A percentile compares a stretch with the other conserved stretches of the same genome.
These are phyloP conservation scores for Danaus melanippus DNA, from an alignment of 1,140 invertebrate genomes.

Conservation along the genomic window DNA sequence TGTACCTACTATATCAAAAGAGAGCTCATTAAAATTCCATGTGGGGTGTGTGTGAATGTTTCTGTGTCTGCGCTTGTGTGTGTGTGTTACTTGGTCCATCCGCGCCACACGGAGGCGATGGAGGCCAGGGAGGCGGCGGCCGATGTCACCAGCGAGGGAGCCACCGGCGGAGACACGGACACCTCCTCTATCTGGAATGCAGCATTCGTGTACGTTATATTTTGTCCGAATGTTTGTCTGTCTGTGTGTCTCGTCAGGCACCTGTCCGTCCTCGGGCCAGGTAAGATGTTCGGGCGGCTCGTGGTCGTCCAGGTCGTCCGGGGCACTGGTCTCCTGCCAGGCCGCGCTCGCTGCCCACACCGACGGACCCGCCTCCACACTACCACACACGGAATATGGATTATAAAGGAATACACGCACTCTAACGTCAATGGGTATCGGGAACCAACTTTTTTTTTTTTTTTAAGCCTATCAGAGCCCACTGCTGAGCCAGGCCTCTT, in stretches of 20 bases:
- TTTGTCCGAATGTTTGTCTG: too few relatives aligned
- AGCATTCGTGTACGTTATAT: too few relatives aligned
- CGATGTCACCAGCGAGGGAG: conserved; percentile 78
- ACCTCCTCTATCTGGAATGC: conserved; percentile 37
- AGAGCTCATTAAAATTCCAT: too few relatives aligned
- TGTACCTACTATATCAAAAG: too few relatives aligned
- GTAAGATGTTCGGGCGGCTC: conserved; percentile 61
- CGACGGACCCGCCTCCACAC: conserved; percentile 21
- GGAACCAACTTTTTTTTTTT: too few relatives aligned
- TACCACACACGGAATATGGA: neutral
- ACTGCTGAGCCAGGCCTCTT: too few relatives aligned
- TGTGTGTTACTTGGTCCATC: conserved; percentile 71
- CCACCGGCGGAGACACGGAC: conserved; percentile 71
- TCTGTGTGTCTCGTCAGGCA: conserved; percentile 3
- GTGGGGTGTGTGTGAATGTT: too few relatives aligned
- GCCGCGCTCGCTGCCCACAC: conserved; percentile 18
- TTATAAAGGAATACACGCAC: too few relatives aligned
- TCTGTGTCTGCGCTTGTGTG: too few relatives aligned
- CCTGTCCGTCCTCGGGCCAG: conserved; percentile 55
- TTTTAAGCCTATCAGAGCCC: too few relatives aligned
- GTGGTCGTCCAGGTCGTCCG: conserved; percentile 38
- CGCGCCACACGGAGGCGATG: conserved; percentile 79
- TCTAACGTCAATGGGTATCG: too few relatives aligned
- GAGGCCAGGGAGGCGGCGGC: conserved; percentile 80
- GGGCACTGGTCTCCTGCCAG: conserved; percentile 23